A percentile compares a stretch with the other conserved stretches of the same genome.
phyloP scores from a whole-genome alignment of 2,113 vertebrate genomes.

The Chrysemys picta region DNA sequence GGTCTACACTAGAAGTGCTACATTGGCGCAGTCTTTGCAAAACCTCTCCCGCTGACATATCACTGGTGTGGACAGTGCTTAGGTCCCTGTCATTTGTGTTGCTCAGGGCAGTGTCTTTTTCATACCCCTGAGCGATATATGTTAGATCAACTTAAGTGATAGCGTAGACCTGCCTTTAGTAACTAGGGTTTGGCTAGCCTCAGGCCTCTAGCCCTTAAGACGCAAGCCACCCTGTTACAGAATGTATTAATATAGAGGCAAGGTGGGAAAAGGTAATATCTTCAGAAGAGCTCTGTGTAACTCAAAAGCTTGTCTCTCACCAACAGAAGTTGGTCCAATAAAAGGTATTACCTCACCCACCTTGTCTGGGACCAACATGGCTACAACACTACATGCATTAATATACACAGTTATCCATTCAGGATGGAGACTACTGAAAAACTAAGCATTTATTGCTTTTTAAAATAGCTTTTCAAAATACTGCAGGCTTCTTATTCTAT shows the following conservation, averaged over 20 bases:
- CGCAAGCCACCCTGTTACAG: background rate
- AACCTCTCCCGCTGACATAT: too few species aligned
- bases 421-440: background rate
- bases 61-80: too few species aligned
- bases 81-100: too few species aligned
- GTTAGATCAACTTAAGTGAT: too few species aligned
- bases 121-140: too few species aligned
- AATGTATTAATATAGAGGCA: background rate
- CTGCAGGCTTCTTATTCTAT: background rate
- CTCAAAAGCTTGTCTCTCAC: background rate
- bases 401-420: background rate
- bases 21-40: too few species aligned
- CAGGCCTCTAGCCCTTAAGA: background rate
- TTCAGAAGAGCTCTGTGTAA: background rate
- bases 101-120: too few species aligned
- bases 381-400: background rate
- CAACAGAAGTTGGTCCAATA: background rate
- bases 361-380: background rate
- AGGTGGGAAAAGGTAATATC: background rate
- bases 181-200: background rate
- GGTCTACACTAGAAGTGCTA: too few species aligned
- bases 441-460: background rate
- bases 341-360: background rate
- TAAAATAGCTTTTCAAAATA: background rate
- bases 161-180: too few species aligned